phyloP scores from a whole-genome alignment of 2,888 invertebrate species.

The Limenitis camilla region DNA sequence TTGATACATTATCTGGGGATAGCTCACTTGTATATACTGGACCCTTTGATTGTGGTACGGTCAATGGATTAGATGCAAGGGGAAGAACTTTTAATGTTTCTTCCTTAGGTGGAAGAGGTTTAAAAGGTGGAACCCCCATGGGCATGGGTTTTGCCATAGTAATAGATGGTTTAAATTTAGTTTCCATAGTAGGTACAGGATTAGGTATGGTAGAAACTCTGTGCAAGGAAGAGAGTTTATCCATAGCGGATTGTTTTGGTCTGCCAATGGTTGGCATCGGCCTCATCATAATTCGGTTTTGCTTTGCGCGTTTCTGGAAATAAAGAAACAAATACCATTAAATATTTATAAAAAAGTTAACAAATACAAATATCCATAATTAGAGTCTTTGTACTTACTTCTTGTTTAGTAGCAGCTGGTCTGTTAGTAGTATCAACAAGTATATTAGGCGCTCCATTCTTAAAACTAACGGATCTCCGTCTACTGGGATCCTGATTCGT shows the following conservation, averaged over 20 bases:
- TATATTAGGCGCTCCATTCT: constrained; percentile 67
- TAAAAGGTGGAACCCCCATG: constrained; percentile 84
- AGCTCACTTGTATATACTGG: constrained; percentile 66
- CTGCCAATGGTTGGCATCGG: constrained; percentile 47
- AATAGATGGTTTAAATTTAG: constrained; percentile 38
- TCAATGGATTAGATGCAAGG: constrained; percentile 51
- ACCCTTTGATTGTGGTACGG: constrained; percentile 54
- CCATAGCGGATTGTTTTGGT: constrained; percentile 58
- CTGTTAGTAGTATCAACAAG: constrained; percentile 46
- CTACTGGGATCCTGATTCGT: constrained; percentile 84
- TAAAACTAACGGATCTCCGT: constrained; percentile 77
- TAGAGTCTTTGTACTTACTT: constrained; percentile 36
- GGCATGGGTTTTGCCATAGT: constrained; percentile 73
- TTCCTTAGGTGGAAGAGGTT: constrained; percentile 80
- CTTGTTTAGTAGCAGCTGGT: constrained; percentile 50
- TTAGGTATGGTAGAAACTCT: constrained; percentile 56
- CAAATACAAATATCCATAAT: too few species aligned
- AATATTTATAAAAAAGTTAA: not conserved
- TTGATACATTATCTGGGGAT: constrained; percentile 59
- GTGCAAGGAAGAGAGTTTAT: constrained; percentile 51
- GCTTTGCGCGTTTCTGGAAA: constrained; percentile 69
- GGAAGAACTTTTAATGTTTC: constrained; percentile 73
- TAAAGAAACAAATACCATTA: not conserved
- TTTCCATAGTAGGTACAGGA: constrained; percentile 41
- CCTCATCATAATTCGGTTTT: constrained; percentile 66